Percentiles rank a stretch among this genome's conserved stretches.
Conservation (phyloP, 2,113 vertebrate genomes). For the Triplophysa dalaica region DNA sequence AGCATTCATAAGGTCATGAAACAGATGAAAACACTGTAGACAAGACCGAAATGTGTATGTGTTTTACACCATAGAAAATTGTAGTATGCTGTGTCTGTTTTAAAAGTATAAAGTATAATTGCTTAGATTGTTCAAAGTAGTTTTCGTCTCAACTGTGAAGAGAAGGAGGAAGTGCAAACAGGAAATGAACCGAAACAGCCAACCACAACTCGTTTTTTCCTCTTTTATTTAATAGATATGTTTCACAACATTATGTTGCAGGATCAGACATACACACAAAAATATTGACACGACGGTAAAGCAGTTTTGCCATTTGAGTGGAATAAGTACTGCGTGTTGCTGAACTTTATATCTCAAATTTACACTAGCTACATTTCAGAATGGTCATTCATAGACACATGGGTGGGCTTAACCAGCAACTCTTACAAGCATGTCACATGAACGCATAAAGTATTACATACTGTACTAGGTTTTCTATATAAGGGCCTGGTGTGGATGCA, state of each 20-base stretch:
- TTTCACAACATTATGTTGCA: background rate
- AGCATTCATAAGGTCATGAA: background rate
- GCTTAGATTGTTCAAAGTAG: background rate
- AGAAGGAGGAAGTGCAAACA: constrained; percentile 74
- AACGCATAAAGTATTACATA: no score
- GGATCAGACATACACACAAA: background rate
- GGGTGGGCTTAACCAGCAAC: no score
- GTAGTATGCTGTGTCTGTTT: background rate
- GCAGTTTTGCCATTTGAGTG: background rate
- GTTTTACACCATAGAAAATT: background rate
- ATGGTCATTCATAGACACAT: no score
- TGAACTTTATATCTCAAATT: no score
- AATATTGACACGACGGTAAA: background rate
- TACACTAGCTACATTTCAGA: no score
- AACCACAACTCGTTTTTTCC: background rate
- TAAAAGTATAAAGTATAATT: background rate
- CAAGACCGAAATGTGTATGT: background rate
- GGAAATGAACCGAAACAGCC: constrained; percentile 65
- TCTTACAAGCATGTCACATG: no score
- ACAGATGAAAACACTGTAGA: background rate
- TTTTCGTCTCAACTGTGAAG: constrained; percentile 43
- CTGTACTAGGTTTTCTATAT: no score
- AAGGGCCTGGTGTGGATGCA: no score
- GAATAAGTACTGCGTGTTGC: background rate
- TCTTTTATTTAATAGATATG: background rate